Percentiles rank a stretch among this genome's conserved stretches.
These are phyloP conservation scores for Aplocera efformata DNA, from an alignment of 2,888 invertebrate genomes.

Conservation along the genomic window DNA sequence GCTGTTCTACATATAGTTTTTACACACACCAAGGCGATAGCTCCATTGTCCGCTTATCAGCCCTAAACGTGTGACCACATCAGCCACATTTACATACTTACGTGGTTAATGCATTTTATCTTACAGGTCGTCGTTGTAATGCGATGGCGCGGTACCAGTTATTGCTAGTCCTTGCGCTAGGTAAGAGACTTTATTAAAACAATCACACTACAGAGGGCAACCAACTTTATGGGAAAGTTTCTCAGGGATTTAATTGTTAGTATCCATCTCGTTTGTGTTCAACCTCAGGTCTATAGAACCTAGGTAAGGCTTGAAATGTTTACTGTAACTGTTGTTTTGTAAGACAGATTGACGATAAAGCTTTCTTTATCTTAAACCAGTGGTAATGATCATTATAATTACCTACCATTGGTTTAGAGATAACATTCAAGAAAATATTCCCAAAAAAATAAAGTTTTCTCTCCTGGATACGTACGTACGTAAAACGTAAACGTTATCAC, in stretches of 20 bases:
- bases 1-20: not conserved
- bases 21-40: conserved; percentile 5
- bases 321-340: too few relatives aligned
- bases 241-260: conserved; percentile 9
- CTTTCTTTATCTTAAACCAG: too few relatives aligned
- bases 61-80: conserved; percentile 21
- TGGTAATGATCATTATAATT: too few relatives aligned
- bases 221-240: conserved; percentile 26
- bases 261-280: too few relatives aligned
- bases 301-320: too few relatives aligned
- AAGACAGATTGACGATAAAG: too few relatives aligned
- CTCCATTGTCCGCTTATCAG: conserved; percentile 36
- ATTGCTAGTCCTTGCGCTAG: conserved; percentile 49
- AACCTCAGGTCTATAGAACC: too few relatives aligned
- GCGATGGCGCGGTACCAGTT: conserved; percentile 61
- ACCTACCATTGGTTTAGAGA: too few relatives aligned
- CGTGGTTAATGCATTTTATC: conserved; percentile 24
- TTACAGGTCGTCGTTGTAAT: conserved; percentile 46
- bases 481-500: too few relatives aligned
- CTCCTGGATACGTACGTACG: too few relatives aligned
- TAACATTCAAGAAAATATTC: too few relatives aligned
- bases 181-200: conserved; percentile 41
- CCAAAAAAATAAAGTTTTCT: too few relatives aligned
- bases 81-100: conserved; percentile 12
- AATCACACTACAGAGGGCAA: conserved; percentile 16